Evolutionary conservation across 1,140 invertebrate genomes (phyloP).

Genomic region (Bombus turneri): DNA sequence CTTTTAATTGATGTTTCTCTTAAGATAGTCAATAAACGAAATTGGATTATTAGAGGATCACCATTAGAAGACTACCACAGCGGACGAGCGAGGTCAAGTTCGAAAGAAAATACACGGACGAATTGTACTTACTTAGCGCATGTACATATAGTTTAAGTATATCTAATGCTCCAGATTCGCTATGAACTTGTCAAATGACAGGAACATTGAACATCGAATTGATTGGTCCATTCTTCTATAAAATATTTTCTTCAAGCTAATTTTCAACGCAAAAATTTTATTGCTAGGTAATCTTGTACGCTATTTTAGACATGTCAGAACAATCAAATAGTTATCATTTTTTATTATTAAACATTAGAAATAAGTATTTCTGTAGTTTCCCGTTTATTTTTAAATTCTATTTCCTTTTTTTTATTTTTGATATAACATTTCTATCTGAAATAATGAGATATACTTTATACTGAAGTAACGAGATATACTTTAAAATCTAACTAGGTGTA

Average conservation of each 20-base stretch:
- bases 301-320: background rate
- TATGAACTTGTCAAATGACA: conserved; percentile 44
- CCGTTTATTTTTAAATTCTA: too few relatives aligned
- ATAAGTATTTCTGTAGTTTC: too few relatives aligned
- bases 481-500: too few relatives aligned
- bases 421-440: too few relatives aligned
- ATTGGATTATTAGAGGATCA: conserved; percentile 68
- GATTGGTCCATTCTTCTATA: conserved; percentile 25
- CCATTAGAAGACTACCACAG: conserved; percentile 74
- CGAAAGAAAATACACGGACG: conserved; percentile 64
- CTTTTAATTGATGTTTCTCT: conserved; percentile 63
- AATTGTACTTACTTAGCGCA: conserved; percentile 55
- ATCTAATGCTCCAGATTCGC: background rate
- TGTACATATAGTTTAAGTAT: conserved; percentile 3
- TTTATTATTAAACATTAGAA: background rate
- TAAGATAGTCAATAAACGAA: conserved; percentile 56
- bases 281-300: too few relatives aligned
- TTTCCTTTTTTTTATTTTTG: too few relatives aligned
- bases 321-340: background rate
- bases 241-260: background rate
- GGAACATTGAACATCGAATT: conserved; percentile 1
- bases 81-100: conserved; percentile 64
- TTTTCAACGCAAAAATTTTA: conserved; percentile 16
- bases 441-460: too few relatives aligned
- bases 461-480: too few relatives aligned